Evolutionary conservation across 1,140 invertebrate species (phyloP).

Genomic region (Lordiphosa stackelbergi): DNA sequence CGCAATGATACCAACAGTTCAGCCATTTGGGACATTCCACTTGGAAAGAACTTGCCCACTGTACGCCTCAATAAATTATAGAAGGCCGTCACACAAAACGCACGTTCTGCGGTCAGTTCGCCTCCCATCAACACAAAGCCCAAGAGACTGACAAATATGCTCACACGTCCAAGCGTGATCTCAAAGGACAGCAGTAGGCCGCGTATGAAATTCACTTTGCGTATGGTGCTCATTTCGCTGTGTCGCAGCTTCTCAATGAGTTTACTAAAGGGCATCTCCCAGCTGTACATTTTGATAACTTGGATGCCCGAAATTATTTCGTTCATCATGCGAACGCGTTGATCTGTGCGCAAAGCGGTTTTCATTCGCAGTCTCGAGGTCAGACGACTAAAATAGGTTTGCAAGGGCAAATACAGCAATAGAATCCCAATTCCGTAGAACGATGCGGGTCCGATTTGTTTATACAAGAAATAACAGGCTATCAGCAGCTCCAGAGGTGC

Average conservation of each 20-base stretch:
- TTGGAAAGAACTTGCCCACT: slow-evolving; percentile 85
- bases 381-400: slow-evolving; percentile 85
- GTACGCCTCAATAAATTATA: slow-evolving; percentile 84
- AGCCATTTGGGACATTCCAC: slow-evolving; percentile 80
- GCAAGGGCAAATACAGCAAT: slow-evolving; percentile 88
- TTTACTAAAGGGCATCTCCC: slow-evolving; percentile 87
- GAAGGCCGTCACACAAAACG: slow-evolving; percentile 85
- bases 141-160: slow-evolving; percentile 87
- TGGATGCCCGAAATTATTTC: slow-evolving; percentile 93
- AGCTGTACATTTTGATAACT: slow-evolving; percentile 91
- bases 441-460: slow-evolving; percentile 79
- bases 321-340: slow-evolving; percentile 90
- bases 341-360: slow-evolving; percentile 86
- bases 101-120: slow-evolving; percentile 80
- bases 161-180: slow-evolving; percentile 84
- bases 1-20: slow-evolving; percentile 83
- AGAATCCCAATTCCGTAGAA: slow-evolving; percentile 87
- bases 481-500: slow-evolving; percentile 80
- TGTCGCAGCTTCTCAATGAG: slow-evolving; percentile 80
- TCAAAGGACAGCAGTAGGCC: slow-evolving; percentile 86
- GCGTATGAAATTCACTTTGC: slow-evolving; percentile 83
- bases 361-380: slow-evolving; percentile 82
- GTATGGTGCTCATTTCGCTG: slow-evolving; percentile 79
- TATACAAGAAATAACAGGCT: slow-evolving; percentile 86
- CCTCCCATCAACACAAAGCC: slow-evolving; percentile 84